phyloP scores from a whole-genome alignment of 1,140 invertebrate species.

The Drosophila bocki region DNA sequence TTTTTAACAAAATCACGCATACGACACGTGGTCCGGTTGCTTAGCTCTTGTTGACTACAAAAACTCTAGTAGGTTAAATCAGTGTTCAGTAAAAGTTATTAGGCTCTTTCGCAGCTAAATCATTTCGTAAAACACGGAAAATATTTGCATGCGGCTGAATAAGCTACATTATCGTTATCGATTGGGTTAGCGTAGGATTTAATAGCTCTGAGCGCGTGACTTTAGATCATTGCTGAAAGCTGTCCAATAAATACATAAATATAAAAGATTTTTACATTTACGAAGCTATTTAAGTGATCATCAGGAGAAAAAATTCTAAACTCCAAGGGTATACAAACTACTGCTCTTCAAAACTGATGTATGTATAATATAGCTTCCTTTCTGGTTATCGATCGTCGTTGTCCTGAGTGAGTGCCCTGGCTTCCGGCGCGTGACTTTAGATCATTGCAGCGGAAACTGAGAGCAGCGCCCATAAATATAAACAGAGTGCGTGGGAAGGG shows the following conservation, averaged over 20 bases:
- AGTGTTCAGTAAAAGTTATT: neutral
- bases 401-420: slow-evolving; percentile 19
- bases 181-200: slow-evolving; percentile 3
- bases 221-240: slow-evolving; percentile 39
- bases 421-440: slow-evolving; percentile 54
- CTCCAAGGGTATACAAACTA: neutral
- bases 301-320: no score
- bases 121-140: neutral
- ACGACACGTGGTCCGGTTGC: neutral
- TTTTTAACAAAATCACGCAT: neutral
- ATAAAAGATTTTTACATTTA: neutral
- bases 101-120: neutral
- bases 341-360: neutral
- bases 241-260: slow-evolving; percentile 31
- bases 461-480: slow-evolving; percentile 43
- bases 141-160: neutral
- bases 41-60: neutral
- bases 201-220: slow-evolving; percentile 45
- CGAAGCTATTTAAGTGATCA: fast-evolving
- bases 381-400: slow-evolving; percentile 13
- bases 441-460: slow-evolving; percentile 46
- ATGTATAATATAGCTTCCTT: neutral
- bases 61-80: neutral
- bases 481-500: slow-evolving; percentile 16
- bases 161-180: neutral